Conservation (phyloP, 2,113 vertebrate species). For the Poecilia latipinna region DNA sequence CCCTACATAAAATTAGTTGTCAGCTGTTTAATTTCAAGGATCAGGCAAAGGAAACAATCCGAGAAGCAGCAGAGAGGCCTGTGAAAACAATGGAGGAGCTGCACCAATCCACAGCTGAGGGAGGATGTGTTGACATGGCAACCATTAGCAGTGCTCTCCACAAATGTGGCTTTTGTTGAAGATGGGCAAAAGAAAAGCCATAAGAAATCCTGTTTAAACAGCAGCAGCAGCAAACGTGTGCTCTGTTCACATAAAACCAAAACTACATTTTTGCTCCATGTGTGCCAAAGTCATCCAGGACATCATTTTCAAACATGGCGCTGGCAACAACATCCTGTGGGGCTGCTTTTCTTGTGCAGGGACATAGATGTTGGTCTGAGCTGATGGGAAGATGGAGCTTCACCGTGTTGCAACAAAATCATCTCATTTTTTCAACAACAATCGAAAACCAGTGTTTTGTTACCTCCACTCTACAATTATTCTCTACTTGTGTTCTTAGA, state of each 20-base stretch:
- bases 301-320: background rate
- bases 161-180: background rate
- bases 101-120: background rate
- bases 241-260: background rate
- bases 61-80: background rate
- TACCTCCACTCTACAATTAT: no score
- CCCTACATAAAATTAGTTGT: background rate
- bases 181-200: no score
- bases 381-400: no score
- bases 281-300: background rate
- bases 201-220: background rate
- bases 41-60: background rate
- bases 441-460: no score
- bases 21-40: background rate
- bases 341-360: background rate
- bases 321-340: no score
- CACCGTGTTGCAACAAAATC: no score
- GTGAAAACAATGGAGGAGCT: no score
- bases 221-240: background rate
- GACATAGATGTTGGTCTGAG: background rate
- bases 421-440: no score
- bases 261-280: background rate
- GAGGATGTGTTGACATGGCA: background rate
- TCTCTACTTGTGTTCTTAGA: no score
- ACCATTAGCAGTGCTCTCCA: background rate